Base-by-base conservation (phyloP, 2,113 vertebrate genomes). In the Spea multiplicata region DNA sequence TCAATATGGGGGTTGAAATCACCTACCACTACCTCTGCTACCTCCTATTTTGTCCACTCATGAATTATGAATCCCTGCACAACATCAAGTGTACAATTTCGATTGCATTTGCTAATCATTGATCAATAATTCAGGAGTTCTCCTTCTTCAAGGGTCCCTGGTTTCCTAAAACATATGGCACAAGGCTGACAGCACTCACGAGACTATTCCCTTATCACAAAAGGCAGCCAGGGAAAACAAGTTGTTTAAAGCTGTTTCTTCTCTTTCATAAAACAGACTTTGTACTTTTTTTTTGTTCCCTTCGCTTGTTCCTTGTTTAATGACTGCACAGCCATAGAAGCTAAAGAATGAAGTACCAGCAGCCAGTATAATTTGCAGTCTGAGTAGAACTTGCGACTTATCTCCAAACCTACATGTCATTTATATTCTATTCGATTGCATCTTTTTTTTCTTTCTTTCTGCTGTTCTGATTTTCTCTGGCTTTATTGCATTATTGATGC, bases 91-190 rank as follows among this genome's bases (percentile, higher is more conserved):
- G 91, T 95, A 95, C 94, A 94, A 95, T 96, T 97, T 96, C 94
- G 91, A 94, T 96, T 93, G 95, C 94, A 97, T 97, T 97, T 97
- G 94, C 91, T 97, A 96, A 98, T 97, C 95, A 94, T 90, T 95
- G 93, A 96, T 98, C 96, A 99, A 99, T 99, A 97, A 98, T 98
- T 97, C 93, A 98, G 87, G 85, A 90, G 86, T 84, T 70, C 90
- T 91, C 90, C 91, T 91, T 95, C 94, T 93, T 93, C 92, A 94
- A 95, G 94, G 92, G 94, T 91, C 90, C 91, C 91, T 83, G 86
- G 88, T 88, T 94, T 95, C 92, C 94, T 91, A 90, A 87, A 93
- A 91, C 96, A 97, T 95, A 95, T 95, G 96, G 96, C 87, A 89
- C 81, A 76, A 88, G 89, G 88, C 87, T 90, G 89, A 86, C 88